Conservation (phyloP, 2,888 invertebrate genomes). For the Zele albiditarsus region DNA sequence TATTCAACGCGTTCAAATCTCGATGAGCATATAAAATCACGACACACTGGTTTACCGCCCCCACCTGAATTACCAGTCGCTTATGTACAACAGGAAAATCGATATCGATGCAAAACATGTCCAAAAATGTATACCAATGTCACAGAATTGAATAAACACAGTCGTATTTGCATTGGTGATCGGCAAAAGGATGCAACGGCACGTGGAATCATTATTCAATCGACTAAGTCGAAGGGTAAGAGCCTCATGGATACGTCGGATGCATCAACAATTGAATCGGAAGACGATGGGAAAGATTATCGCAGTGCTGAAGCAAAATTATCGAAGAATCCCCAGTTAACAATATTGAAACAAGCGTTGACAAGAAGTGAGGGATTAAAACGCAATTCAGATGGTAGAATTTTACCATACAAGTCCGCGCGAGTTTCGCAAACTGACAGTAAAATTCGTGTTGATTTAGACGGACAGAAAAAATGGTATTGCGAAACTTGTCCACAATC, state of each 20-base stretch:
- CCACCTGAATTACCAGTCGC: constrained; percentile 59
- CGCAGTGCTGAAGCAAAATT: constrained; percentile 73
- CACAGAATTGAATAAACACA: constrained; percentile 68
- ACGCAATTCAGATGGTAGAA: constrained; percentile 64
- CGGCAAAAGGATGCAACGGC: constrained; percentile 51
- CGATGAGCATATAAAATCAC: constrained; percentile 72
- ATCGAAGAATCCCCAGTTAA: constrained; percentile 71
- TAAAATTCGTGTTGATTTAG: neutral
- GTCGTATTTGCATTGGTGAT: constrained; percentile 61
- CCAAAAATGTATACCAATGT: constrained; percentile 66
- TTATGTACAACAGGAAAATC: constrained; percentile 56
- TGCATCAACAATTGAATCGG: constrained; percentile 65
- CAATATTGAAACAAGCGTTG: constrained; percentile 69
- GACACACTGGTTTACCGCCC: constrained; percentile 68
- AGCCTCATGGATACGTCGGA: constrained; percentile 67
- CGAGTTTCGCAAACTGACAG: constrained; percentile 54
- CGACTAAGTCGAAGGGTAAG: constrained; percentile 67
- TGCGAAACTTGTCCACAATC: constrained; percentile 66
- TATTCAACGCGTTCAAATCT: constrained; percentile 72
- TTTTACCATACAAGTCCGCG: constrained; percentile 67
- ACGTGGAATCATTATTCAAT: constrained; percentile 45
- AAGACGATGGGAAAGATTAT: constrained; percentile 67
- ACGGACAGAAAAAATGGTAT: constrained; percentile 55
- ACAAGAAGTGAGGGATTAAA: constrained; percentile 65
- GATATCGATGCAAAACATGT: constrained; percentile 67